phyloP scores from a whole-genome alignment of 2,797 vertebrate species.

The Synaphobranchus kaupii region DNA sequence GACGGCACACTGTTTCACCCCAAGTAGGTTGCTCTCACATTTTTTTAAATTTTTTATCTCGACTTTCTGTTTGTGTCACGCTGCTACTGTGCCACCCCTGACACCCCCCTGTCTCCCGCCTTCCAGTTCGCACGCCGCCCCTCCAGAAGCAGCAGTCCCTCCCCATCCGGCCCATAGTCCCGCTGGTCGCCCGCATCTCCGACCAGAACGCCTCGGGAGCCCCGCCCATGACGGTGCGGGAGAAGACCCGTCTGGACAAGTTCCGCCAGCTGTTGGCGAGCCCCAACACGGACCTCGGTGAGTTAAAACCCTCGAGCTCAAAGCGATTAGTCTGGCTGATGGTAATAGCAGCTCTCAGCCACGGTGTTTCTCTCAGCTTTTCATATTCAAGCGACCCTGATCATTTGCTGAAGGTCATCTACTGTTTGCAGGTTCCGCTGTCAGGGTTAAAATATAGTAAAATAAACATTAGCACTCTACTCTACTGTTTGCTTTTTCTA shows the following conservation, averaged over 20 bases:
- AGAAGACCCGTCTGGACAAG: constrained; percentile 93
- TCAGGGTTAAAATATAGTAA: too few relatives aligned
- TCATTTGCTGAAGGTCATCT: background rate
- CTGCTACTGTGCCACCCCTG: too few relatives aligned
- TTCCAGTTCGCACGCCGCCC: constrained; percentile 69
- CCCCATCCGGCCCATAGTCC: constrained; percentile 89
- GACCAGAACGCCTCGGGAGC: constrained; percentile 97
- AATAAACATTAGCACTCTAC: background rate
- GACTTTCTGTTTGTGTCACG: too few relatives aligned
- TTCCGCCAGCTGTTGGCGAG: constrained; percentile 91
- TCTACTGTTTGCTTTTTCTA: background rate
- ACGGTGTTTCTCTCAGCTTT: background rate
- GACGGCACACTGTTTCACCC: too few relatives aligned
- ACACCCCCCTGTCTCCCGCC: background rate
- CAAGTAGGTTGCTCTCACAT: too few relatives aligned
- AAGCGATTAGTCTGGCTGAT: background rate
- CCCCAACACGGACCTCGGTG: constrained; percentile 93
- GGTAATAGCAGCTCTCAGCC: background rate
- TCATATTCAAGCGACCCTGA: background rate
- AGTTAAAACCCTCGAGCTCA: constrained; percentile 45
- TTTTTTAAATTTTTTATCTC: too few relatives aligned
- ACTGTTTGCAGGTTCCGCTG: background rate
- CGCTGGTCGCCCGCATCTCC: constrained; percentile 92
- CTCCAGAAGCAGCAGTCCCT: constrained; percentile 93
- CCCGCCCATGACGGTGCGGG: constrained; percentile 91